Base-by-base conservation (phyloP, 2,888 invertebrate genomes). In the Mythimna albipuncta region DNA sequence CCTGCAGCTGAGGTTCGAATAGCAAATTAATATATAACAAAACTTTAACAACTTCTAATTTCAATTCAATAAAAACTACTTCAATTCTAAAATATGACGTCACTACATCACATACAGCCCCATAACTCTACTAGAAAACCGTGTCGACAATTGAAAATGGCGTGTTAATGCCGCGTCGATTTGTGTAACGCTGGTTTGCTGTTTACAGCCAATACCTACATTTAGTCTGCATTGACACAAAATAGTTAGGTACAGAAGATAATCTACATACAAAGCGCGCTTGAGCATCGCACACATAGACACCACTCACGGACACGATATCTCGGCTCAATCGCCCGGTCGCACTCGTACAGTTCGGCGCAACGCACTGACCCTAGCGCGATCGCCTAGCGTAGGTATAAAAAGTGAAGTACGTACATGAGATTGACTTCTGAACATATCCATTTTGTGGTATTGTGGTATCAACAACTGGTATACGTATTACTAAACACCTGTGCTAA, bases 401-500 rank as follows among this genome's bases (percentile, higher is more conserved):
- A 32, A 4, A 32, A 32, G 32, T 32, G 32, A 26, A 26, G 32
- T 32, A 32, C 32, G 5, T 32, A 5, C 32, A 32, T 32, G 32
- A 32, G 32, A 32, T 32, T 32, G 32, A 32, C 32, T 32, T 32
- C 32, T 1, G 32, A 2, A 32, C 32, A 32, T 32, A 32, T 32
- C 32, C 3, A 32, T 32, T 32, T 32, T 32, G 32, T 32, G 32
- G 32, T 32, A 73, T 78, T 81, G 85, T 71, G 85, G 81, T 69
- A 79, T 68, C 77, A 72, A 76, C 77, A 69, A 78, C 72, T 64
- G 70, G 64, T 67, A 52, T 72, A 77, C 69, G 75, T 83, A 81
- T 72, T 79, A 75, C 85, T 87, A 85, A 87, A 83, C 79, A 85
- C 87, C 87, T 87, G 87, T 67, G 72, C 70, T 81, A 85, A 87